phyloP scores from a whole-genome alignment of 2,797 vertebrate genomes.

The Discoglossus pictus region DNA sequence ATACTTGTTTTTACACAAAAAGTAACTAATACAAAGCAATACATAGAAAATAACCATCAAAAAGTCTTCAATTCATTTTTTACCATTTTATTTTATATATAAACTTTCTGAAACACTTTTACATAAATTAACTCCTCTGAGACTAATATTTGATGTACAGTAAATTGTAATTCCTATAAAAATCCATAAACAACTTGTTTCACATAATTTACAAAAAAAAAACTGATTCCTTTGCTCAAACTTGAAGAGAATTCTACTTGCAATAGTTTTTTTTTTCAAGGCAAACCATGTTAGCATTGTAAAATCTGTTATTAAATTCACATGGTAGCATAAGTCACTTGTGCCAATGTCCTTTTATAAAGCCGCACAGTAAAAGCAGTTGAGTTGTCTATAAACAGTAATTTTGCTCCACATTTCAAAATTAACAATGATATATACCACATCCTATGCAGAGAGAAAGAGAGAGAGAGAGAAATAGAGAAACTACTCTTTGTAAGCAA shows the following conservation, averaged over 20 bases:
- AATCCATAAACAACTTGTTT: constrained; percentile 95
- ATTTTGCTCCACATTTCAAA: constrained; percentile 79
- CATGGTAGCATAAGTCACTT: constrained; percentile 69
- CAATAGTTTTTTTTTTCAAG: constrained; percentile 69
- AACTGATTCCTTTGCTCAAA: constrained; percentile 87
- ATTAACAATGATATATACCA: constrained; percentile 75
- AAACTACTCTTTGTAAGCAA: constrained; percentile 82
- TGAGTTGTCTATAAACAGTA: constrained; percentile 76
- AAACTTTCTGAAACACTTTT: constrained; percentile 97
- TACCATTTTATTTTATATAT: constrained; percentile 96
- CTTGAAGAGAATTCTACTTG: constrained; percentile 80
- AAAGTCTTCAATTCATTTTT: constrained; percentile 71
- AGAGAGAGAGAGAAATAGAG: constrained; percentile 65
- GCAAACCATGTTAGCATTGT: constrained; percentile 72
- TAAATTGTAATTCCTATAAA: constrained; percentile 94
- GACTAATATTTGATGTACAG: constrained; percentile 97
- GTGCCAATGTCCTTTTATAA: constrained; percentile 76
- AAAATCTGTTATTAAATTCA: constrained; percentile 74
- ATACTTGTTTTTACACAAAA: too few species aligned
- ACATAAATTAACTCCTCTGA: constrained; percentile 98
- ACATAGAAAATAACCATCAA: constrained; percentile 38
- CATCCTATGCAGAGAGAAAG: constrained; percentile 74
- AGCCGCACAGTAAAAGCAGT: constrained; percentile 77
- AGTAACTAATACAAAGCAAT: constrained; percentile 37
- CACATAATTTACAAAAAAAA: constrained; percentile 98